These are phyloP conservation scores for Drosophila punjabiensis DNA, from an alignment of 1,140 invertebrate species.

Conservation along the genomic window DNA sequence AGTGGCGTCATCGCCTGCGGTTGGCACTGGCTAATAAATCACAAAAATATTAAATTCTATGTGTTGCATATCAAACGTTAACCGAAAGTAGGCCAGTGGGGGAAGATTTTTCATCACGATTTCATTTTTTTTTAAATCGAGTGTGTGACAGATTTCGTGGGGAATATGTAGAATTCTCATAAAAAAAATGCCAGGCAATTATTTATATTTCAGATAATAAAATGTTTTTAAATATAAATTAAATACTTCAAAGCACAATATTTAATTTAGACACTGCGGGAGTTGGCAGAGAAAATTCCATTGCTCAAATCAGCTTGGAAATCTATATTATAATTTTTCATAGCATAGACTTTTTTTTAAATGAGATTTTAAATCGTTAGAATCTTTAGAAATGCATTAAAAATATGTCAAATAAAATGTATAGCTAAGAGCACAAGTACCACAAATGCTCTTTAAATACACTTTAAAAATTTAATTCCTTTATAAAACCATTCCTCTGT, in stretches of 20 bases:
- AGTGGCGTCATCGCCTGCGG: conserved; percentile 63
- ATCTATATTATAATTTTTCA: too few species aligned
- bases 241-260: not conserved
- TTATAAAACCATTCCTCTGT: not conserved
- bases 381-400: too few species aligned
- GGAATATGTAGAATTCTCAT: not conserved
- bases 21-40: conserved; percentile 69
- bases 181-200: not conserved
- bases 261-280: not conserved
- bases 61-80: conserved; percentile 10
- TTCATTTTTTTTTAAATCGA: conserved; percentile 1
- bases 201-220: not conserved
- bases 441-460: not conserved
- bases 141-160: not conserved
- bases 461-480: not conserved
- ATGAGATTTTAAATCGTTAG: too few species aligned
- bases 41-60: conserved; percentile 45
- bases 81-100: conserved; percentile 28
- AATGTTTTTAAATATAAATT: not conserved
- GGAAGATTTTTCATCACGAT: conserved; percentile 4
- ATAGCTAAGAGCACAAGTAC: too few species aligned
- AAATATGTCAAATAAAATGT: too few species aligned
- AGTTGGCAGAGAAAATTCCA: too few species aligned
- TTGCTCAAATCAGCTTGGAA: too few species aligned
- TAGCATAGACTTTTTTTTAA: too few species aligned